phyloP scores from a whole-genome alignment of 2,797 vertebrate species.

The Alectoris magna region DNA sequence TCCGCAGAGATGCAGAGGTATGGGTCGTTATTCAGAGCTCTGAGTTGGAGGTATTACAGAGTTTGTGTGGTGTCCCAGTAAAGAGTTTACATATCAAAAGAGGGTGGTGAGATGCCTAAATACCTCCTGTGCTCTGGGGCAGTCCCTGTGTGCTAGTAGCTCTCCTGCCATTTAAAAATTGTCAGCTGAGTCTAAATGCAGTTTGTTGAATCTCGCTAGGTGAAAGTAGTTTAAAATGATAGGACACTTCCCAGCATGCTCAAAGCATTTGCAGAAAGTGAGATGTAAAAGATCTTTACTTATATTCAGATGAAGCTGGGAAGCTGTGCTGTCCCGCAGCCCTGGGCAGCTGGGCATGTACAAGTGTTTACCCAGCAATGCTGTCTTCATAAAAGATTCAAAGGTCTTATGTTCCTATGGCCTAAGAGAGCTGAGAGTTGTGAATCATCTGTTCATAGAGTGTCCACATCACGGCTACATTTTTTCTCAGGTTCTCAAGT shows the following conservation, averaged over 20 bases:
- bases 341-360: background rate
- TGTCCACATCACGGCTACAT: background rate
- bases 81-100: background rate
- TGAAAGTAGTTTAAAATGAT: background rate
- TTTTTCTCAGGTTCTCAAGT: background rate
- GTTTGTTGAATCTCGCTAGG: background rate
- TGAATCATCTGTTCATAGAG: background rate
- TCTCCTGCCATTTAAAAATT: background rate
- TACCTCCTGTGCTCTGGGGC: background rate
- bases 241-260: background rate
- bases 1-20: constrained; percentile 92
- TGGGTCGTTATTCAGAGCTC: background rate
- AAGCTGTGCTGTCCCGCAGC: background rate
- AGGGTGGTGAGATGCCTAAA: background rate
- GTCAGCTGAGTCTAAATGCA: background rate
- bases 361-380: background rate
- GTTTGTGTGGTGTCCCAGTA: fast-evolving
- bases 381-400: background rate
- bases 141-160: background rate
- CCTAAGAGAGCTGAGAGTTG: background rate
- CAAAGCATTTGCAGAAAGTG: background rate
- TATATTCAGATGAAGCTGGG: background rate
- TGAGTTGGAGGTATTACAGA: background rate
- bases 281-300: background rate
- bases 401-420: background rate